Evolutionary conservation across 2,888 invertebrate species (phyloP), one percentile per base, ranked within the genome.

Genomic region (Drosophila suboccidentalis): DNA sequence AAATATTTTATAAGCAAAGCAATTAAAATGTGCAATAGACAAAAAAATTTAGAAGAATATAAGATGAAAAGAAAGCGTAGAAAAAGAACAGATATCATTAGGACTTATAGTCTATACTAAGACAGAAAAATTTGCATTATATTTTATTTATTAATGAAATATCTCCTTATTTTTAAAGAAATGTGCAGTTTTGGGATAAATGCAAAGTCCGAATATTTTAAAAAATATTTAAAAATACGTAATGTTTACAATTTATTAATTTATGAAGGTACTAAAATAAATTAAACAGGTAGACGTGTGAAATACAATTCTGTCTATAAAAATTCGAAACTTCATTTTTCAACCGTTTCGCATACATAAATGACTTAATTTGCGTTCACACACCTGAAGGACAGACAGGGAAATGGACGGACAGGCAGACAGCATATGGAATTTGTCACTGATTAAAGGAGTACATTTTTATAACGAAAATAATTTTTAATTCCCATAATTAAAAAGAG

Each of bases 401-500:
- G 8, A 41, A 17, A 36, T 9, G 59, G 51, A 22, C 17, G 11
- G 8, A 36, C 32, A 19, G 4, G 2, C 34, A 38, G 36, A n/a
- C 46, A 11, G 29, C 46, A 58, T 58, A 58, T 47, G 60, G 60
- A 46, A 69, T 75, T 78, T 75, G 60, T 64, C 69, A 58, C 49
- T 69, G 50, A 75, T 64, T 61, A 54, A 64, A 78, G 54, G 54
- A 41, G 49, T 38, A 44, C 6, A 47, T 17, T 55, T 59, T 43
- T 59, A 64, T 64, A 39, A 19, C 43, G 53, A 11, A 75, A 55
- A 59, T 49, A 59, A 51, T 64, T 13, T 75, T 55, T 70, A 62
- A 70, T 75, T 70, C 64, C 46, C 58, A 62, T 75, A 75, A 79
- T 76, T 76, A 79, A 76, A 75, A 65, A 75, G 71, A 49, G 76